Conservation (phyloP, 2,888 invertebrate genomes). For the Himalopsyche kuldschensis region DNA sequence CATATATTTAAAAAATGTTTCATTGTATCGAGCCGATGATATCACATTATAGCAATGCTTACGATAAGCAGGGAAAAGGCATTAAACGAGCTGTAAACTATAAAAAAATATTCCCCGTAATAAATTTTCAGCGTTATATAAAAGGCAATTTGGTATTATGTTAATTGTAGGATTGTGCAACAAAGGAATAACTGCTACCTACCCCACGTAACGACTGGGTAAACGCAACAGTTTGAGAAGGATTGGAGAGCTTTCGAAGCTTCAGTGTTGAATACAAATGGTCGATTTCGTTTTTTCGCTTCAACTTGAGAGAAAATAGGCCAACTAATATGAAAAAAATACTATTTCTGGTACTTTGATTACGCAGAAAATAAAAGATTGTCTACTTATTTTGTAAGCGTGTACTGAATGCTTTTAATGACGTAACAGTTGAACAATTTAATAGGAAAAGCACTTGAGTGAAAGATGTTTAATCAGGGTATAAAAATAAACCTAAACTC, state of each 20-base stretch:
- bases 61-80: not conserved
- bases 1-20: no score
- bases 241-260: not conserved
- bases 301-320: not conserved
- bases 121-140: not conserved
- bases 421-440: no score
- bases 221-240: not conserved
- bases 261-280: not conserved
- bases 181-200: not conserved
- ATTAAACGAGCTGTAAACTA: not conserved
- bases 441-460: no score
- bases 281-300: not conserved
- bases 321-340: not conserved
- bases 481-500: no score
- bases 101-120: not conserved
- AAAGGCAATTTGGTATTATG: not conserved
- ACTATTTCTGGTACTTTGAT: not conserved
- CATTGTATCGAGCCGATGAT: no score
- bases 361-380: not conserved
- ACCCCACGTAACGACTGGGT: not conserved
- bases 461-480: no score
- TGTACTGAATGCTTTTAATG: not conserved
- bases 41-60: no score
- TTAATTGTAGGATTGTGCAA: not conserved
- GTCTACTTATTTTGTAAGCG: not conserved